These are phyloP conservation scores for Xenopus petersii DNA, from an alignment of 2,797 vertebrate species.

Conservation along the genomic window DNA sequence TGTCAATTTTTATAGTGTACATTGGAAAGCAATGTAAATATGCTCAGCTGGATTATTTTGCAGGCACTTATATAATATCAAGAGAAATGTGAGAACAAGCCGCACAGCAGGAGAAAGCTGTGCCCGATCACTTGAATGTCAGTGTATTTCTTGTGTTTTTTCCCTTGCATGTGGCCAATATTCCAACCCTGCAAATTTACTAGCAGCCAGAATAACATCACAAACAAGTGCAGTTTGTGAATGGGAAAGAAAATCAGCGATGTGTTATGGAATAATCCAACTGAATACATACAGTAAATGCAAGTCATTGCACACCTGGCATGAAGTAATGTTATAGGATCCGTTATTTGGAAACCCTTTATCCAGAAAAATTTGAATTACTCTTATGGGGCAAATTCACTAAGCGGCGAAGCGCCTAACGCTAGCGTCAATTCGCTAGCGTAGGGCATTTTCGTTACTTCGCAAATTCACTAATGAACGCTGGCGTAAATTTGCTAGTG, in stretches of 20 bases:
- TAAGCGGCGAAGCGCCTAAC: too few relatives aligned
- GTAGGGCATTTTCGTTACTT: too few relatives aligned
- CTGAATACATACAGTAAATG: not conserved
- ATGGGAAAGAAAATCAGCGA: conserved; percentile 8
- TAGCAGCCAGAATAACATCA: conserved; percentile 24
- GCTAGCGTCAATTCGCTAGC: too few relatives aligned
- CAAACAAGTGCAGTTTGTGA: conserved; percentile 27
- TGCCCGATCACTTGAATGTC: conserved; percentile 16
- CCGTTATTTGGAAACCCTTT: too few relatives aligned
- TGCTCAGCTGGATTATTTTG: not conserved
- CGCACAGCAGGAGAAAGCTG: conserved; percentile 1
- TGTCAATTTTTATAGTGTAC: not conserved
- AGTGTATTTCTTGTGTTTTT: conserved; percentile 30
- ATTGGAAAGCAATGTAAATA: not conserved
- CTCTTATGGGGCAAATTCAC: too few relatives aligned
- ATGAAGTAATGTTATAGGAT: too few relatives aligned
- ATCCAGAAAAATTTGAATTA: too few relatives aligned
- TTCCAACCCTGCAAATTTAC: conserved; percentile 17
- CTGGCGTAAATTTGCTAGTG: too few relatives aligned
- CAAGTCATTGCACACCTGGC: too few relatives aligned
- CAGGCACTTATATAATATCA: too few relatives aligned
- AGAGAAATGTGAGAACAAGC: too few relatives aligned
- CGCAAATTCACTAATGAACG: too few relatives aligned
- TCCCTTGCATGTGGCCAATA: conserved; percentile 18
- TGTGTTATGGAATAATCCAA: not conserved